These are phyloP conservation scores for Vireo altiloquus DNA, from an alignment of 2,113 vertebrate species.

Conservation along the genomic window DNA sequence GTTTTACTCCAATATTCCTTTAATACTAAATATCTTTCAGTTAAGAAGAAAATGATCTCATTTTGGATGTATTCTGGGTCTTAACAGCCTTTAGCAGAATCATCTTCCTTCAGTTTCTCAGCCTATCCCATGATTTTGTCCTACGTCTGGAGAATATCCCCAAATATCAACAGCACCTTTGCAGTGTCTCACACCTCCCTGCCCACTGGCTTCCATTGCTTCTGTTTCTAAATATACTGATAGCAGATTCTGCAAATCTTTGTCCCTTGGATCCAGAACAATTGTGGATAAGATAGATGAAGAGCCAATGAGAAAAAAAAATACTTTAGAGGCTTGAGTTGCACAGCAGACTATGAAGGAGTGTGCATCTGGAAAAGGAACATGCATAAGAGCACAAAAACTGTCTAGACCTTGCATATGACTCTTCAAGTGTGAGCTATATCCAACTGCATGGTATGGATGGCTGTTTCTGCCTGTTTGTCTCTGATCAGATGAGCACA, in stretches of 20 bases:
- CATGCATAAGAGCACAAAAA: fast-evolving
- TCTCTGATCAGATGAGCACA: neutral
- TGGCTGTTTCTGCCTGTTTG: neutral
- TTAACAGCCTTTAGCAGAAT: neutral
- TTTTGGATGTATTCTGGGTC: neutral
- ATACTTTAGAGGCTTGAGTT: neutral
- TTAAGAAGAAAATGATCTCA: neutral
- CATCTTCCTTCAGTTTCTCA: neutral
- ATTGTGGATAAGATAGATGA: neutral
- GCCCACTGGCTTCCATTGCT: neutral
- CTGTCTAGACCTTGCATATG: neutral
- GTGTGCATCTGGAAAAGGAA: neutral
- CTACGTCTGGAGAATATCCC: neutral
- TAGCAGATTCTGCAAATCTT: neutral
- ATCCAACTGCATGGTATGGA: neutral
- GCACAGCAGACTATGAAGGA: neutral
- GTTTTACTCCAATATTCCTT: neutral
- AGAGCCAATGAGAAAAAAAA: neutral
- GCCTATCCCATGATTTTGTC: neutral
- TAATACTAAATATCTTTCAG: neutral
- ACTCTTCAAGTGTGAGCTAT: neutral
- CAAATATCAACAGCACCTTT: neutral
- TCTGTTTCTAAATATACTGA: neutral
- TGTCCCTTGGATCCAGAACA: neutral
- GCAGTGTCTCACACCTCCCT: neutral